These are phyloP conservation scores for Dinomys branickii DNA, from an alignment of 2,113 vertebrate genomes.

Conservation along the genomic window DNA sequence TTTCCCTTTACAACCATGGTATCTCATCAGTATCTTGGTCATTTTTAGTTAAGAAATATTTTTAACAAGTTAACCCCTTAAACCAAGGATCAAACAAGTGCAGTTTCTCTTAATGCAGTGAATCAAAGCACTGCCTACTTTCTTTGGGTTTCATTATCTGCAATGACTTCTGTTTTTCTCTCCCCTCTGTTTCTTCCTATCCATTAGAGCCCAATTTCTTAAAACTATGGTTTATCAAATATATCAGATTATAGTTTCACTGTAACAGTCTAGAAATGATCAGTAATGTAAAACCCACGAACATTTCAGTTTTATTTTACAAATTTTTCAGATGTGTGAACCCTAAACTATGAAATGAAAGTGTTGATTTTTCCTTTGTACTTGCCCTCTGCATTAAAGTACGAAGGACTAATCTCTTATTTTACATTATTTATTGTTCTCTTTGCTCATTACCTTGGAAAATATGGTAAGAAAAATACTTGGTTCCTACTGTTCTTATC, in stretches of 20 bases:
- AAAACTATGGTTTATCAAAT: conserved; percentile 50
- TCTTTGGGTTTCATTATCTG: conserved; percentile 12
- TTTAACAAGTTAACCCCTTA: not conserved
- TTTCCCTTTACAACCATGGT: rapidly evolving
- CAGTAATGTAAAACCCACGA: conserved; percentile 51
- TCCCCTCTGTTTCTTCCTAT: not conserved
- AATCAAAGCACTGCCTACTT: not conserved
- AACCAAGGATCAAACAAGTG: not conserved
- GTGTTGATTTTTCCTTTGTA: conserved; percentile 5
- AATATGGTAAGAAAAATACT: not conserved
- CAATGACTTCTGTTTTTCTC: not conserved
- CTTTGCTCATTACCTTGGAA: not conserved
- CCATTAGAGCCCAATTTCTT: conserved; percentile 54
- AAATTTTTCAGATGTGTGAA: not conserved
- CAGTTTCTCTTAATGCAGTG: not conserved
- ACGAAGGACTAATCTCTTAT: not conserved
- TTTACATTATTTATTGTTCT: not conserved
- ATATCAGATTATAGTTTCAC: conserved; percentile 32
- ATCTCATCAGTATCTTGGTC: not conserved
- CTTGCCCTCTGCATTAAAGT: not conserved
- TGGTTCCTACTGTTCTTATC: not conserved
- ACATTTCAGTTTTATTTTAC: conserved; percentile 28
- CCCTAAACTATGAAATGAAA: not conserved
- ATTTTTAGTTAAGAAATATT: not conserved
- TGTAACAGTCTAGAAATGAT: conserved; percentile 8